These are phyloP conservation scores for Scophthalmus maximus DNA, from an alignment of 2,113 vertebrate species.

Conservation along the genomic window DNA sequence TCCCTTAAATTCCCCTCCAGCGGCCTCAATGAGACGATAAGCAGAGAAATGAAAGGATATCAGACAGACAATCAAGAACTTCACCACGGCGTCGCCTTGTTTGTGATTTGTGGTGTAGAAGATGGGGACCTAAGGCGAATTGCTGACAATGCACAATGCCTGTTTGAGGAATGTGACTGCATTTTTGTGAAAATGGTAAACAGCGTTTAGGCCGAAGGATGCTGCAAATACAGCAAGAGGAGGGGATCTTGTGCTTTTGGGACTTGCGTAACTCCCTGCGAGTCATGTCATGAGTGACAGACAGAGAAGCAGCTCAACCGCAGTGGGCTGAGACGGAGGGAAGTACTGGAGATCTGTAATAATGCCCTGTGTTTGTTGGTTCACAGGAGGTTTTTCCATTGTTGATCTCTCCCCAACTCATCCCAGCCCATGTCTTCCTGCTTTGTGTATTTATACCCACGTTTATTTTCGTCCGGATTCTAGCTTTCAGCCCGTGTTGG, in stretches of 20 bases:
- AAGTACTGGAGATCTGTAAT: conserved; percentile 46
- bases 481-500: conserved; percentile 27
- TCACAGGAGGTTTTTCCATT: conserved; percentile 56
- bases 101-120: conserved; percentile 25
- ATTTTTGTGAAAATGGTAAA: conserved; percentile 32
- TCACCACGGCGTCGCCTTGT: conserved; percentile 29
- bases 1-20: background rate
- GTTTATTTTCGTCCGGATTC: conserved; percentile 63
- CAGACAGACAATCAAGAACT: background rate
- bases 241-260: conserved; percentile 7
- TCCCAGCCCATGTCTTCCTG: conserved; percentile 24
- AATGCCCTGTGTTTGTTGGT: conserved; percentile 25
- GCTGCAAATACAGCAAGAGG: conserved; percentile 53
- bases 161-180: conserved; percentile 21
- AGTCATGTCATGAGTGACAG: conserved; percentile 35
- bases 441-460: conserved; percentile 63
- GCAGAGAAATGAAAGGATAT: background rate
- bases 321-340: conserved; percentile 20
- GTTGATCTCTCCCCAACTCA: conserved; percentile 52
- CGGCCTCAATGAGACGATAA: background rate
- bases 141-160: conserved; percentile 22
- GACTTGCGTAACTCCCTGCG: conserved; percentile 12
- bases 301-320: conserved; percentile 2
- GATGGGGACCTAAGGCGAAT: conserved; percentile 1
- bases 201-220: conserved; percentile 8